These are phyloP conservation scores for Gymnopithys bicolor DNA, from an alignment of 2,797 vertebrate genomes.

Conservation along the genomic window DNA sequence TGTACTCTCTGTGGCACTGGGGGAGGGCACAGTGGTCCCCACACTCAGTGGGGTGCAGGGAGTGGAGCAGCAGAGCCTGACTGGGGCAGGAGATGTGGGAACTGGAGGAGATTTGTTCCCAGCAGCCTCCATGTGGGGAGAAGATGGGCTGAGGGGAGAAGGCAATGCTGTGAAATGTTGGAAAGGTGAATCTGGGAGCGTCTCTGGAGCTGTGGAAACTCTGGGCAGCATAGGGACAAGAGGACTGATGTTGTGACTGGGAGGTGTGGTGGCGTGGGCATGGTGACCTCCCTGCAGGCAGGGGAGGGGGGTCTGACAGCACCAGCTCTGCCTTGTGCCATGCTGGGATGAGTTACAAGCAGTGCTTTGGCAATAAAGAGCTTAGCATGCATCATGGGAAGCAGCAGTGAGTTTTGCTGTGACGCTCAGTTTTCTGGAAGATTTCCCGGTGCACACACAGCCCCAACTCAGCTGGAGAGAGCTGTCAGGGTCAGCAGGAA, in stretches of 20 bases:
- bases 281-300: background rate
- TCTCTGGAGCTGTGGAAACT: background rate
- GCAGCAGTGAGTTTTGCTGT: background rate
- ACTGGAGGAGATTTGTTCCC: background rate
- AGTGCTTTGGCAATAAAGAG: background rate
- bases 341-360: accelerated
- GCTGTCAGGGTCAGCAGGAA: background rate
- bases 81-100: background rate
- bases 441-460: accelerated
- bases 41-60: accelerated
- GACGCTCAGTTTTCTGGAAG: background rate
- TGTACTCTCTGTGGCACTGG: background rate
- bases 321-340: background rate
- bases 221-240: background rate
- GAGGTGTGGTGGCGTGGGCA: accelerated
- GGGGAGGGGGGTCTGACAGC: background rate
- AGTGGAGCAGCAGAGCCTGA: background rate
- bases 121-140: background rate
- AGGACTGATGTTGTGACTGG: background rate
- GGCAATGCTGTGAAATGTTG: accelerated
- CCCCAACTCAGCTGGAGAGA: background rate
- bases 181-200: too few relatives aligned
- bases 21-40: background rate
- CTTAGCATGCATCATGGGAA: accelerated
- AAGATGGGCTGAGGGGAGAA: accelerated